Evolutionary conservation across 2,797 vertebrate genomes (phyloP).

Genomic region (Micrastur ruficollis): DNA sequence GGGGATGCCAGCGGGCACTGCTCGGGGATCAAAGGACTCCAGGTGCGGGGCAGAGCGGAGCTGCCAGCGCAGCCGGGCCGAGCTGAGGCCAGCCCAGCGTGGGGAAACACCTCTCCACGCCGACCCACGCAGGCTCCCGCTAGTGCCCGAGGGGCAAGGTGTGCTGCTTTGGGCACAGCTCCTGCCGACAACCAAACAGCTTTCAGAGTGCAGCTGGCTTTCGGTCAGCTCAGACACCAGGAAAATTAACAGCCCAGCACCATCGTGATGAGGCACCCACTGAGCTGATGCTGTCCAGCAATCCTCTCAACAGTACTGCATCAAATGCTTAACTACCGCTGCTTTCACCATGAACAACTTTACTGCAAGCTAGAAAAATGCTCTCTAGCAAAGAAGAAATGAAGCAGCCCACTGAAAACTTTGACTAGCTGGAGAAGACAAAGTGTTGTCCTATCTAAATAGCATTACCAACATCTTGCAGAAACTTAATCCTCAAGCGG

Average conservation of each 20-base stretch:
- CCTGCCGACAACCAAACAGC: not conserved
- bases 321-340: not conserved
- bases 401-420: not conserved
- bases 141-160: no score
- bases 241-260: not conserved
- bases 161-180: not conserved
- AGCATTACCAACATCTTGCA: not conserved
- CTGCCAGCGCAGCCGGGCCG: accelerated
- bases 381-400: not conserved
- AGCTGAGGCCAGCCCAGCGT: accelerated
- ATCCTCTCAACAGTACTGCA: not conserved
- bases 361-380: not conserved
- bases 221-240: not conserved
- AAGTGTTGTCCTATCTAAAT: not conserved
- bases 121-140: accelerated
- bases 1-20: not conserved
- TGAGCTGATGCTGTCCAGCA: not conserved
- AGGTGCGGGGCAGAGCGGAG: accelerated
- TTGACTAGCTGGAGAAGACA: not conserved
- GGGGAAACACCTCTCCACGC: not conserved
- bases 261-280: accelerated
- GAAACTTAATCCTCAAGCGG: not conserved
- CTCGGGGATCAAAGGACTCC: accelerated
- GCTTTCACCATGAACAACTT: not conserved
- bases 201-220: not conserved